Percentiles rank a stretch among this genome's conserved stretches.
Evolutionary conservation across 2,797 vertebrate species (phyloP).

Genomic region (Kryptopterus vitreolus): DNA sequence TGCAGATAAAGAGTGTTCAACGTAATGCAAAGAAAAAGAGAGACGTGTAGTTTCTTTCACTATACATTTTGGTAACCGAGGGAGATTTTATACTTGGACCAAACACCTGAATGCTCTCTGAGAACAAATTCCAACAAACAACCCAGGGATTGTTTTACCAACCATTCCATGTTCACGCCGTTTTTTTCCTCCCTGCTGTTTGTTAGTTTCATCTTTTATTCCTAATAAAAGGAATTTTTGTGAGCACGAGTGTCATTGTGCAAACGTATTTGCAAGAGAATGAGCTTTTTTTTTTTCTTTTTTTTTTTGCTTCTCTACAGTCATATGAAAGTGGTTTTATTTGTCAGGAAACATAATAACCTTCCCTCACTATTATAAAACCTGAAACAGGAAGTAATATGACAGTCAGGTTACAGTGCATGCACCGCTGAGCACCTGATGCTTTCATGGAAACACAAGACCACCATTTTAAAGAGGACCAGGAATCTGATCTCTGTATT

Average conservation of each 20-base stretch:
- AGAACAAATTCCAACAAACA: neutral
- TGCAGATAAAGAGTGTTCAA: constrained; percentile 1
- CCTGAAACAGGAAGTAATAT: constrained; percentile 1
- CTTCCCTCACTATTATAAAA: neutral
- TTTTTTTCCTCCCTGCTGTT: neutral
- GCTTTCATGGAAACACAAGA: neutral
- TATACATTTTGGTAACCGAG: neutral
- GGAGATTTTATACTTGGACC: neutral
- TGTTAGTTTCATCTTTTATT: neutral
- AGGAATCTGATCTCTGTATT: too few relatives aligned
- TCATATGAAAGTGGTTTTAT: neutral
- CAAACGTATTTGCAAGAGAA: neutral
- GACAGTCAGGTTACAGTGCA: neutral
- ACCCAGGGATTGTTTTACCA: neutral
- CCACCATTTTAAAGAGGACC: neutral
- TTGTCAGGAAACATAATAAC: too few relatives aligned
- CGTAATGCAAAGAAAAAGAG: constrained; percentile 7
- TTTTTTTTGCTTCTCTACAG: neutral
- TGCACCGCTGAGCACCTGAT: neutral
- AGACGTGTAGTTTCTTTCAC: neutral
- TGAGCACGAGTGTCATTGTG: neutral
- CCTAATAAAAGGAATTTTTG: neutral
- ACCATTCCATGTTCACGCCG: neutral
- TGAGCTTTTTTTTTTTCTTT: neutral
- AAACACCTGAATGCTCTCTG: neutral